Evolutionary conservation across 2,113 vertebrate species (phyloP).

Genomic region (Ginglymostoma cirratum): DNA sequence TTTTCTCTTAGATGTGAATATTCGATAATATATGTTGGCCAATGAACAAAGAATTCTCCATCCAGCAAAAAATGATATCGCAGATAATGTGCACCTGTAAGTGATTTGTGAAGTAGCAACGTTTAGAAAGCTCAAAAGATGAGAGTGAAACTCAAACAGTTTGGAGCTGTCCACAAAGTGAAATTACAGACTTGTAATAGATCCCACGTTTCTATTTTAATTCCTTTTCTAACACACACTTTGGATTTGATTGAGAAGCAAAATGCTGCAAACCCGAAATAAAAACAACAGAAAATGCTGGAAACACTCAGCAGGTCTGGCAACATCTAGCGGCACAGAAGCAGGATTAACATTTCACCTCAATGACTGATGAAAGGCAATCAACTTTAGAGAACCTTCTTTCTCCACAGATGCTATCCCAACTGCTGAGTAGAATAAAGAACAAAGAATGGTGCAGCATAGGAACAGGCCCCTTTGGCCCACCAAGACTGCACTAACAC

Average conservation of each 20-base stretch:
- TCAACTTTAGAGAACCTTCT: too few relatives aligned
- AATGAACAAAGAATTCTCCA: not conserved
- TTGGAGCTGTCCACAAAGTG: slow-evolving; percentile 38
- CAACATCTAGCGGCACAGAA: too few relatives aligned
- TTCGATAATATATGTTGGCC: not conserved
- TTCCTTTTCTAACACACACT: not conserved
- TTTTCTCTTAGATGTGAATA: not conserved
- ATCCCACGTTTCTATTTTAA: not conserved
- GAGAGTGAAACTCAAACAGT: slow-evolving; percentile 35
- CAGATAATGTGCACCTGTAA: not conserved
- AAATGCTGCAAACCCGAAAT: too few relatives aligned
- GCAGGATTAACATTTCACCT: too few relatives aligned
- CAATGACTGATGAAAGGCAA: too few relatives aligned
- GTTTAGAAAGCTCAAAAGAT: not conserved
- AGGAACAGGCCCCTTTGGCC: too few relatives aligned
- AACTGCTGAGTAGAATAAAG: too few relatives aligned
- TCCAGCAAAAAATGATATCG: not conserved
- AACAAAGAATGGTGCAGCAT: too few relatives aligned
- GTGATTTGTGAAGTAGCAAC: not conserved
- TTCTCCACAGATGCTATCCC: too few relatives aligned
- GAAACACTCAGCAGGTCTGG: too few relatives aligned
- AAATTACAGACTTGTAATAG: not conserved
- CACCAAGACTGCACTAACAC: too few relatives aligned
- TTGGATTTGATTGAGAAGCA: not conserved
- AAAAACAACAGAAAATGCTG: too few relatives aligned